Percentiles rank a stretch among this genome's conserved stretches.
Evolutionary conservation across 2,888 invertebrate genomes (phyloP).

Genomic region (Tipula unca): DNA sequence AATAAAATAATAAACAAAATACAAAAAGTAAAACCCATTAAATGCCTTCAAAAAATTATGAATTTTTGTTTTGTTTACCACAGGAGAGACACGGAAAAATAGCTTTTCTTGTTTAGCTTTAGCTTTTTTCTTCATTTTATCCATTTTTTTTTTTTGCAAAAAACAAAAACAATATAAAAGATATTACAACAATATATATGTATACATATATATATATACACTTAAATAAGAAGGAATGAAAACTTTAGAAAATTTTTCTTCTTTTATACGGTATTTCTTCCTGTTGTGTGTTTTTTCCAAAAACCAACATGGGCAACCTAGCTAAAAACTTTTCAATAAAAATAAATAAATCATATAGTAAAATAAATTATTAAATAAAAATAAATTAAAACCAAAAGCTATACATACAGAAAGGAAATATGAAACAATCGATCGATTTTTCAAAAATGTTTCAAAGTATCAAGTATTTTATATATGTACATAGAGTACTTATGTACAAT

Average conservation of each 20-base stretch:
- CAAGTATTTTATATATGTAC: too few species aligned
- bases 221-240: neutral
- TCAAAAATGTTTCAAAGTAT: neutral
- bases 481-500: neutral
- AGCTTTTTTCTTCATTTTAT: neutral
- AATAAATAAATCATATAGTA: conserved; percentile 8
- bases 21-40: neutral
- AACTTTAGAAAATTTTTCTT: neutral
- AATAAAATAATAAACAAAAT: conserved; percentile 14
- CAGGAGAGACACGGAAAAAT: conserved; percentile 8
- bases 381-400: neutral
- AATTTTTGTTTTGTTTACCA: conserved; percentile 14
- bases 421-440: conserved; percentile 2
- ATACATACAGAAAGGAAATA: neutral
- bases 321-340: conserved; percentile 14
- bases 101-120: neutral
- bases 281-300: neutral
- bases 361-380: neutral
- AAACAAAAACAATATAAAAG: neutral
- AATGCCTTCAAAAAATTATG: conserved; percentile 14
- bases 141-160: neutral
- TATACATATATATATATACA: neutral
- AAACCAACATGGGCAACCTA: conserved; percentile 8
- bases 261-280: neutral
- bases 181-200: neutral